Evolutionary conservation across 1,140 invertebrate species (phyloP).

Genomic region (Ylistrum balloti): DNA sequence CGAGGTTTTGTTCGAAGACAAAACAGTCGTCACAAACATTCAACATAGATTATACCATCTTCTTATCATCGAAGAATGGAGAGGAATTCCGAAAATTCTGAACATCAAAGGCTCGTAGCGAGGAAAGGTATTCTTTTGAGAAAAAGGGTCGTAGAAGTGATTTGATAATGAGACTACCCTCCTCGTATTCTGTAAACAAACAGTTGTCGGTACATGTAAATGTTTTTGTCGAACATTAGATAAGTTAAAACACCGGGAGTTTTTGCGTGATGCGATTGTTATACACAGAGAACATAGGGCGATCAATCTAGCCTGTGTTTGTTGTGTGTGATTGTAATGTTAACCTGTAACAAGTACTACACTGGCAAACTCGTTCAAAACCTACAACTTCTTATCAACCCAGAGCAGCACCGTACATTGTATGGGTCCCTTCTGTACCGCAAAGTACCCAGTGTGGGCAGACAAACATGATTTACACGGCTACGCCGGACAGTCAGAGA

Average conservation of each 20-base stretch:
- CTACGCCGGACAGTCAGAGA: background rate
- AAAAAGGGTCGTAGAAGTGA: conserved; percentile 27
- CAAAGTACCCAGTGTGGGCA: background rate
- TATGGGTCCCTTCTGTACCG: background rate
- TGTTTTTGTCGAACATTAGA: background rate
- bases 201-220: conserved; percentile 18
- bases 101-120: conserved; percentile 10
- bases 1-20: conserved; percentile 32
- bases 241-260: conserved; percentile 15
- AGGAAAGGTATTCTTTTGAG: conserved; percentile 35
- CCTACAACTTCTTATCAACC: background rate
- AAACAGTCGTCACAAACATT: background rate
- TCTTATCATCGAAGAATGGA: conserved; percentile 27
- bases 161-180: conserved; percentile 25
- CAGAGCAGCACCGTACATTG: too few relatives aligned
- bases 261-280: conserved; percentile 17
- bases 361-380: conserved; percentile 2
- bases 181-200: conserved; percentile 31
- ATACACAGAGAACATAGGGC: background rate
- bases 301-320: background rate
- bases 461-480: background rate
- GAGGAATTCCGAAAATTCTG: conserved; percentile 11
- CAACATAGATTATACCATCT: background rate
- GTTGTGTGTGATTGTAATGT: background rate
- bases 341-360: background rate